Conservation (phyloP, 2,113 vertebrate species). For the Cheilinus undulatus region DNA sequence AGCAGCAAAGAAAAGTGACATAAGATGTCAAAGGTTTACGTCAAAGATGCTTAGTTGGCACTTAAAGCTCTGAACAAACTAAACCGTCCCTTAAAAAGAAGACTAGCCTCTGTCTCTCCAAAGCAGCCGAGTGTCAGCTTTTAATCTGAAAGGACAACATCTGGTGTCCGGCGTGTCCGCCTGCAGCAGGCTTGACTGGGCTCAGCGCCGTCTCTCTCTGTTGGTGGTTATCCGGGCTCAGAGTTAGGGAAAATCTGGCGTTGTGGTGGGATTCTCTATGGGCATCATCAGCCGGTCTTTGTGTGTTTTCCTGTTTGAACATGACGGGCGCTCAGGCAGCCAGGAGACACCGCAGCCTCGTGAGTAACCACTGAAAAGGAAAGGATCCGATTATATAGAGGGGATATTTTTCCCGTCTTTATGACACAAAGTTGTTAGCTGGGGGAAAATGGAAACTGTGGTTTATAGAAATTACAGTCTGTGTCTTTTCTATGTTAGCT, state of each 20-base stretch:
- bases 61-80: no score
- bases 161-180: background rate
- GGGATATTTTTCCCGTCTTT: background rate
- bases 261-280: conserved; percentile 57
- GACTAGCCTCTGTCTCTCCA: background rate
- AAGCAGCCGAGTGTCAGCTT: background rate
- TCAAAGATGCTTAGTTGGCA: no score
- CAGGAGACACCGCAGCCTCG: conserved; percentile 73
- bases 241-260: conserved; percentile 45
- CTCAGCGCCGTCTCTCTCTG: background rate
- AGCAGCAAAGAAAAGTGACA: no score
- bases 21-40: no score
- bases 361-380: conserved; percentile 67
- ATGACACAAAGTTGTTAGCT: conserved; percentile 32
- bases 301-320: conserved; percentile 59
- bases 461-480: background rate
- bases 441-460: background rate
- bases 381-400: background rate
- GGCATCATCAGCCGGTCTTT: conserved; percentile 35
- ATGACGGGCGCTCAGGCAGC: conserved; percentile 75
- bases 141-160: conserved; percentile 50
- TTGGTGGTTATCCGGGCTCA: conserved; percentile 54
- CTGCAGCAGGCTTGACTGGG: conserved; percentile 17
- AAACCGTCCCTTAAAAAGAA: background rate
- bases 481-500: background rate